Evolutionary conservation across 1,140 invertebrate genomes (phyloP).

Genomic region (Metopolophium dirhodum): DNA sequence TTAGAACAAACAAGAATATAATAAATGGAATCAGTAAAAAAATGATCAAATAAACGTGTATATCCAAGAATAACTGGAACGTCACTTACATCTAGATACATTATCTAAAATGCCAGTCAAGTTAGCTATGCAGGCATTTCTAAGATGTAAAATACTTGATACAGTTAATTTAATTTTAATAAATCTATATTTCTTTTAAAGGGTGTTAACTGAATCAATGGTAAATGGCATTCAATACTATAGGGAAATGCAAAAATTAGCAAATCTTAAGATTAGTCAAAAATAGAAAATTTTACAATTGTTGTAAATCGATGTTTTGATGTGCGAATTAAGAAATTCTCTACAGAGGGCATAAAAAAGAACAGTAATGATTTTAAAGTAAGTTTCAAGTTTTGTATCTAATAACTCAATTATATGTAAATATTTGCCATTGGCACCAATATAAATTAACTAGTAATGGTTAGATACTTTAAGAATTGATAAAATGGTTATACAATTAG

Average conservation of each 20-base stretch:
- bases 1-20: too few relatives aligned
- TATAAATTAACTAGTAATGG: too few relatives aligned
- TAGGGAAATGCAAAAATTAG: too few relatives aligned
- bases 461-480: too few relatives aligned
- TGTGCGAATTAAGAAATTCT: background rate
- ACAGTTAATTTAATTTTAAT: background rate
- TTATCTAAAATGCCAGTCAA: background rate
- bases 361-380: background rate
- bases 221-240: too few relatives aligned
- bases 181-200: background rate
- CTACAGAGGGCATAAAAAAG: background rate
- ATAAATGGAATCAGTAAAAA: too few relatives aligned
- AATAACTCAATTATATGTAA: background rate
- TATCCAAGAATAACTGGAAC: background rate
- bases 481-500: too few relatives aligned
- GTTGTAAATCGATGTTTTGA: background rate
- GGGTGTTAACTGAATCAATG: background rate
- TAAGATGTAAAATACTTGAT: background rate
- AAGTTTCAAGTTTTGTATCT: background rate
- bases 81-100: background rate
- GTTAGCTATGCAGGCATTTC: background rate
- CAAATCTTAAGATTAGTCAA: too few relatives aligned
- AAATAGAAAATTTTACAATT: background rate
- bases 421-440: too few relatives aligned
- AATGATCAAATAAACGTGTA: background rate